Base-by-base conservation (phyloP, 1,140 invertebrate genomes). In the Vanessa atalanta region DNA sequence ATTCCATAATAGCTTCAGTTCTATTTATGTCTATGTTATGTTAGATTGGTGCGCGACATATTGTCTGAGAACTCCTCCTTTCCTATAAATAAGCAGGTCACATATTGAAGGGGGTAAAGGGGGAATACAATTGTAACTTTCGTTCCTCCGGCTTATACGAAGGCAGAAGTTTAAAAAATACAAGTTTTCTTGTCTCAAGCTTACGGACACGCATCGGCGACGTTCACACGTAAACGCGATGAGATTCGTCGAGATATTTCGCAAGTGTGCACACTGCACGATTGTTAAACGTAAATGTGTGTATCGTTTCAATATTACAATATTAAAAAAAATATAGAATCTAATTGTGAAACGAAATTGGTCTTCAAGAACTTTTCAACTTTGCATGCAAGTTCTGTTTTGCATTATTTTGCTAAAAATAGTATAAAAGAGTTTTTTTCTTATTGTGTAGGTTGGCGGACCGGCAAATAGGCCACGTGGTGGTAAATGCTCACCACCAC, bases 81-180 rank as follows among this genome's bases (percentile, higher is more conserved):
- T 88, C 88, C 87, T 88, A 93, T 93, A 93, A 91, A 91, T 93
- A 93, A 93, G 83, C 91, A 90, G 88, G 88, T 93, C 89, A 93
- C 91, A 93, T 93, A 93, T 93, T 93, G 91, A 91, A 93, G 83
- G 88, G 86, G 89, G 89, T 75, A 74, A 76, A 87, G 88, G 88
- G 87, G 84, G 88, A 90, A 91, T 86, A 93, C 91, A 93, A 93
- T 93, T 91, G 91, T 91, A 93, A 93, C 88, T 93, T 93, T 91
- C 83, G 80, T 85, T 81, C 83, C 83, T 77, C 85, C 84, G 79
- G 81, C 85, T 87, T 88, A 90, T 85, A 84, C 81, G 84, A 82
- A 88, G 86, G 86, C 88, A 87, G 84, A 92, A 93, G 87, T 93
- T 93, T 91, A 91, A 93, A 93, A 93, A 93, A 91, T 87, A 91